Base-by-base conservation (phyloP, 2,797 vertebrate species). In the Rhinoraja longicauda region DNA sequence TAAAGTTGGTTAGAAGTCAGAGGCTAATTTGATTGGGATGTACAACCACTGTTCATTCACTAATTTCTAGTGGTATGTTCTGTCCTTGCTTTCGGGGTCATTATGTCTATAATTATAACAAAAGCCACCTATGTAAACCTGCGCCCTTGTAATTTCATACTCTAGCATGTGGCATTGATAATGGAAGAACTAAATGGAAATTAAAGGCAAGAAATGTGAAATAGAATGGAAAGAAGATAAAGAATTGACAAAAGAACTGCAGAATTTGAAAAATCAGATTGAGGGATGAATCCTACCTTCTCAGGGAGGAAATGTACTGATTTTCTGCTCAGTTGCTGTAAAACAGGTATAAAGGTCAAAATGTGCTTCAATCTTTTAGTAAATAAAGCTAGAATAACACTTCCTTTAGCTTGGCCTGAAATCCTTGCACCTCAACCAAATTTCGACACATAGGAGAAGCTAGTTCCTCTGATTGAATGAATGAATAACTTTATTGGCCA, bases 71-170 rank as follows among this genome's bases (percentile, higher is more conserved):
- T 67, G n/a, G 59, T 67, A 36, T 9, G 19, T 88, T 88, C n/a
- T 21, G 57, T 88, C 84, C 84, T 64, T 82, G 45, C 82, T 64
- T 32, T 21, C 29, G 62, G 32, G 12, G n/a, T 88, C 32, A 29
- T 29, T 62, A 10, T 36, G 62, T 24, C 59, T n/a, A 36, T 88
- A 88, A 88, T 36, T 88, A 88, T 88, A 88, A 67, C 67, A 84
- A n/a, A 67, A 88, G 67, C n/a, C 32, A 15, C 24, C 53, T n/a
- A 36, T 67, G 84, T 88, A 88, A 88, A 88, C 62, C 36, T 88
- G 62, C 8, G n/a, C 6, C 1, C 62, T 19, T 67, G 59, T 36
- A 88, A 67, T 53, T 88, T 9, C 84, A 36, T 32, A 32, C 19
- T 88, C 13, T 19, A 64, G 59, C 12, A 64, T 64, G 15, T 32